Conservation (phyloP, 1,140 invertebrate genomes). For the Aphis gossypii region DNA sequence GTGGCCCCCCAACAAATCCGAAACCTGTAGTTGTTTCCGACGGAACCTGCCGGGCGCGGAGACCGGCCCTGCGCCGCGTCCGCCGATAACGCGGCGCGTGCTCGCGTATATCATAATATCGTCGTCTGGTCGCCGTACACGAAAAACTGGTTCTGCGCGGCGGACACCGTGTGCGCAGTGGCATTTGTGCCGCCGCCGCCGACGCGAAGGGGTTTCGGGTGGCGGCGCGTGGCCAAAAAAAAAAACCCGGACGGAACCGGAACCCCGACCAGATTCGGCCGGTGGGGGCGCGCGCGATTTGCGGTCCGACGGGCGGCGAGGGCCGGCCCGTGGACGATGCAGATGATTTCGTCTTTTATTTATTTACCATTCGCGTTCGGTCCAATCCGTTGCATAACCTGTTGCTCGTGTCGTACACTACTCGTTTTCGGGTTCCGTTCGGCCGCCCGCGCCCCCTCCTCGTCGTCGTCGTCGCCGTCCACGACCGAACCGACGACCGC, state of each 20-base stretch:
- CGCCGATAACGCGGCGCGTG: neutral
- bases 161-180: neutral
- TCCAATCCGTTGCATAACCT: neutral
- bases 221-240: neutral
- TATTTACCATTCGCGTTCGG: neutral
- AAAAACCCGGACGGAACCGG: constrained; percentile 49
- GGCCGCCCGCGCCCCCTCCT: neutral
- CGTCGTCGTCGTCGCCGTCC: neutral
- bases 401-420: neutral
- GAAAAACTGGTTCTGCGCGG: constrained; percentile 40
- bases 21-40: constrained; percentile 37
- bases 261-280: neutral
- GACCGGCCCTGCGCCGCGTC: constrained; percentile 34
- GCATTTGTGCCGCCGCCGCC: neutral
- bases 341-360: constrained; percentile 2
- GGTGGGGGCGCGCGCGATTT: neutral
- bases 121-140: neutral
- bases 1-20: constrained; percentile 30
- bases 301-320: neutral
- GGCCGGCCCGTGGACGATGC: neutral
- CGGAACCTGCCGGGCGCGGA: constrained; percentile 32
- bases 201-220: constrained; percentile 42
- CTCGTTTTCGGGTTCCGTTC: neutral
- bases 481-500: neutral
- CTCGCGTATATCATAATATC: constrained; percentile 7